phyloP scores from a whole-genome alignment of 2,113 vertebrate species.

The Sisor rabdophorus region DNA sequence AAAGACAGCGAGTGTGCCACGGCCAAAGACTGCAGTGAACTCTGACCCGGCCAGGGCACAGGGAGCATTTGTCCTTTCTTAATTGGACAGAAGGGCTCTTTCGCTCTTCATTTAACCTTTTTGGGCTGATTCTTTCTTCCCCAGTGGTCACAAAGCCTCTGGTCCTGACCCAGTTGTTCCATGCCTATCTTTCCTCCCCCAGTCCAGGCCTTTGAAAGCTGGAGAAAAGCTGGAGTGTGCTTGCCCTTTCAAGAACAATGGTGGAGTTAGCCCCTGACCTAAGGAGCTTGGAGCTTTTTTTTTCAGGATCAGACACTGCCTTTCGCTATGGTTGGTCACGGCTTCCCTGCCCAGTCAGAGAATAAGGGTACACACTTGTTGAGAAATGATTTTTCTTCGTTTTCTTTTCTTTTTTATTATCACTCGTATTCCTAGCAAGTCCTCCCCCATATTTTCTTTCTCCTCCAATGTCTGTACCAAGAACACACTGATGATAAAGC shows the following conservation, averaged over 20 bases:
- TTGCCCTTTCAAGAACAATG: constrained; percentile 71
- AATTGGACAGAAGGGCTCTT: constrained; percentile 76
- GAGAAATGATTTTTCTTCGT: constrained; percentile 63
- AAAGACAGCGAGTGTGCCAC: constrained; percentile 70
- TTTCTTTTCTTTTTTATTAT: constrained; percentile 58
- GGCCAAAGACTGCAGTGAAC: constrained; percentile 65
- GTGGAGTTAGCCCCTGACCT: constrained; percentile 70
- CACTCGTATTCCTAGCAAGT: constrained; percentile 47
- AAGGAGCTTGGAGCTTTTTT: constrained; percentile 61
- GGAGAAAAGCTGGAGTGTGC: constrained; percentile 77
- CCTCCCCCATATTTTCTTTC: constrained; percentile 57
- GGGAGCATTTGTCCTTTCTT: constrained; percentile 68
- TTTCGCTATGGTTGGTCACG: constrained; percentile 73
- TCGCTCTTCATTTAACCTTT: constrained; percentile 78
- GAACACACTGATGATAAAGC: constrained; percentile 56
- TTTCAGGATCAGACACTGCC: constrained; percentile 69
- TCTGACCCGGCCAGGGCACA: constrained; percentile 65
- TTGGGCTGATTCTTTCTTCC: constrained; percentile 64
- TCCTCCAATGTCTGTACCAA: constrained; percentile 56
- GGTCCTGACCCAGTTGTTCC: constrained; percentile 73
- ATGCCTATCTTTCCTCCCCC: constrained; percentile 68
- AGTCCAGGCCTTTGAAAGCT: constrained; percentile 67
- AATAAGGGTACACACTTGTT: constrained; percentile 75
- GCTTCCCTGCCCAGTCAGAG: constrained; percentile 68
- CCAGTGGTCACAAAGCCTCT: constrained; percentile 62